Evolutionary conservation across 2,888 invertebrate species (phyloP).

Genomic region (Drosophila percnosoma): DNA sequence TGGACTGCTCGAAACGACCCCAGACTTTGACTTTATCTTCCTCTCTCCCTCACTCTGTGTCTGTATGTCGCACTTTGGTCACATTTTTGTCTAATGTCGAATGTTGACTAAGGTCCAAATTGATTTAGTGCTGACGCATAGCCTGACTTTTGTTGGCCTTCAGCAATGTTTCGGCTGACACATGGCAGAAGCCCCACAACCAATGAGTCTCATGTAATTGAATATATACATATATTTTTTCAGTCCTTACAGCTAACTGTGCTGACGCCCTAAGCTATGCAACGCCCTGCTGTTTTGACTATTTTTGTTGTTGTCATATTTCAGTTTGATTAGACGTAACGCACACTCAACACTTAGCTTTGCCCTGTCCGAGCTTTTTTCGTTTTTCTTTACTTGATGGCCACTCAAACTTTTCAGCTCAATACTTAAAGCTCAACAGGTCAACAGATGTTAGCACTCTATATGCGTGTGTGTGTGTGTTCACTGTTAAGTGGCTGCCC

Average conservation of each 20-base stretch:
- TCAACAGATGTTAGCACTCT: constrained; percentile 28
- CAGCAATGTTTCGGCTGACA: constrained; percentile 3
- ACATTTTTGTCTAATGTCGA: constrained; percentile 41
- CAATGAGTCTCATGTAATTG: not conserved
- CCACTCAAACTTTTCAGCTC: constrained; percentile 27
- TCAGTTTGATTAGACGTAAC: constrained; percentile 38
- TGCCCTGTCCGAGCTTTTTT: constrained; percentile 15
- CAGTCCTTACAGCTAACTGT: constrained; percentile 2
- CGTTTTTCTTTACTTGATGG: not conserved
- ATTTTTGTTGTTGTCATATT: constrained; percentile 3
- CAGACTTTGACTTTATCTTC: constrained; percentile 26
- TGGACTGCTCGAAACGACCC: constrained; percentile 40
- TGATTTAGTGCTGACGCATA: constrained; percentile 66
- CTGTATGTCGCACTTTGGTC: not conserved
- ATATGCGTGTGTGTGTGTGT: not conserved
- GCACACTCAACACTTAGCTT: constrained; percentile 27
- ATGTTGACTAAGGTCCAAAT: constrained; percentile 70
- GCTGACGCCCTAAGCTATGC: constrained; percentile 61
- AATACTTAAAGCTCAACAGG: constrained; percentile 50
- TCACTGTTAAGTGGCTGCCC: constrained; percentile 38
- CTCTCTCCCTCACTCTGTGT: not conserved
- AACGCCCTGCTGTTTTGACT: constrained; percentile 38
- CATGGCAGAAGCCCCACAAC: constrained; percentile 21
- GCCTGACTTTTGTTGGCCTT: constrained; percentile 27
- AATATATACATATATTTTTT: not conserved